phyloP scores from a whole-genome alignment of 1,140 invertebrate species.

The Plutomurus gul region DNA sequence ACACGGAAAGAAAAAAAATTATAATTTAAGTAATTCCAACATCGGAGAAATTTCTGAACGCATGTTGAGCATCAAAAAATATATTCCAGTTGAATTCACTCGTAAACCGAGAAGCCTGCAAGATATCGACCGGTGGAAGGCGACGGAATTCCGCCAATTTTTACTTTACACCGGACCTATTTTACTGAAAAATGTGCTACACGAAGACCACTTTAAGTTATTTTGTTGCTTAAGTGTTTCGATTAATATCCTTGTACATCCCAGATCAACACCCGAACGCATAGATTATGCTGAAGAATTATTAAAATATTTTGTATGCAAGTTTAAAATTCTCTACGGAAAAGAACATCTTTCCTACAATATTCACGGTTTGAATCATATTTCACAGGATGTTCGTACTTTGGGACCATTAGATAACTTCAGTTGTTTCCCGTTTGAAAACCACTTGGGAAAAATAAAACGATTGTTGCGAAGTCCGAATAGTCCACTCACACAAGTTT shows the following conservation, averaged over 20 bases:
- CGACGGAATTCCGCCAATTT: constrained; percentile 47
- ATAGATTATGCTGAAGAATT: constrained; percentile 11
- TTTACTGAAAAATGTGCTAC: constrained; percentile 16
- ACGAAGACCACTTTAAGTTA: constrained; percentile 1
- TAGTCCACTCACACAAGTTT: not conserved
- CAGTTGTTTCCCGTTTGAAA: constrained; percentile 40
- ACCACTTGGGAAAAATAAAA: constrained; percentile 55
- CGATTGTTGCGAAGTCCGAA: not conserved
- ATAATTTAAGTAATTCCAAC: not conserved
- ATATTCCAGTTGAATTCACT: constrained; percentile 47
- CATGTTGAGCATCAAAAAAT: not conserved
- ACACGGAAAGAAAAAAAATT: constrained; percentile 5
- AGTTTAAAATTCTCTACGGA: constrained; percentile 35
- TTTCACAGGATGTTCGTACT: constrained; percentile 5
- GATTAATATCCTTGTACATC: constrained; percentile 7
- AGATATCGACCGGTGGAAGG: constrained; percentile 46
- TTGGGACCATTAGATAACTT: constrained; percentile 12
- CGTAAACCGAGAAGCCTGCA: constrained; percentile 39
- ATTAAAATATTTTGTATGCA: constrained; percentile 24
- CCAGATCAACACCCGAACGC: not conserved
- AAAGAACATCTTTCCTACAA: constrained; percentile 30
- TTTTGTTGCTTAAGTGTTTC: constrained; percentile 14
- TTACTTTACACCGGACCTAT: constrained; percentile 51
- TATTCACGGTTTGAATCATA: constrained; percentile 39
- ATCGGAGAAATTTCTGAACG: constrained; percentile 21